Percentiles rank a stretch among this genome's conserved stretches.
Evolutionary conservation across 2,888 invertebrate species (phyloP).

Genomic region (Pristionchus entomophagus): DNA sequence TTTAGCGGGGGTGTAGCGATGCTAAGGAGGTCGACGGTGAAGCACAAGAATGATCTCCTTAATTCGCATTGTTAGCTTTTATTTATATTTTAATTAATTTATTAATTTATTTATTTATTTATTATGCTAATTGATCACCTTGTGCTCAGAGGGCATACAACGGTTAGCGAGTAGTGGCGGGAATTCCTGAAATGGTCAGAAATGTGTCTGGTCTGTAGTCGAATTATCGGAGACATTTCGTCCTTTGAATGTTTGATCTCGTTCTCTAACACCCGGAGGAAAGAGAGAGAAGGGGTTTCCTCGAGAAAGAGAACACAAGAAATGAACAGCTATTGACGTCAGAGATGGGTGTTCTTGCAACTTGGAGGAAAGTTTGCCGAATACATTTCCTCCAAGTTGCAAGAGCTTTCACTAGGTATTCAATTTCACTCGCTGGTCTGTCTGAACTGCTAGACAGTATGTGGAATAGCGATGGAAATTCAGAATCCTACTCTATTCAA

Average conservation of each 20-base stretch:
- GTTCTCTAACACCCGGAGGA: background rate
- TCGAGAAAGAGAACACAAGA: background rate
- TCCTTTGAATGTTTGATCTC: background rate
- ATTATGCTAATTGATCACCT: background rate
- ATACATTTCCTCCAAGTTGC: background rate
- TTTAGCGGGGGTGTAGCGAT: conserved; percentile 41
- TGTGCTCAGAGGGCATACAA: conserved; percentile 47
- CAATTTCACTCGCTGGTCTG: no score
- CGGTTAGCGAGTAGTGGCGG: background rate
- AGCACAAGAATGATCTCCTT: conserved; percentile 66
- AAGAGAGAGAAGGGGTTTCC: background rate
- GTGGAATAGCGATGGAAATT: no score
- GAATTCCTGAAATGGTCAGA: background rate
- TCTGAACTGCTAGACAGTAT: no score
- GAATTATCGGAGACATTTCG: no score
- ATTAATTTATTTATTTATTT: background rate
- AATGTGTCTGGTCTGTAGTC: no score
- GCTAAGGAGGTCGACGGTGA: conserved; percentile 75
- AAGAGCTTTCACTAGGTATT: no score
- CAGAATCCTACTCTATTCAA: no score
- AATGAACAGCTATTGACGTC: background rate
- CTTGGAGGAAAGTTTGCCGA: no score
- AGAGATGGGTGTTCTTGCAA: background rate
- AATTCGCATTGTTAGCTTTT: conserved; percentile 56
- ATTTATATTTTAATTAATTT: conserved; percentile 52